A percentile compares a stretch with the other conserved stretches of the same genome.
Conservation (phyloP, 1,140 invertebrate species). For the Pseudoatta argentina region DNA sequence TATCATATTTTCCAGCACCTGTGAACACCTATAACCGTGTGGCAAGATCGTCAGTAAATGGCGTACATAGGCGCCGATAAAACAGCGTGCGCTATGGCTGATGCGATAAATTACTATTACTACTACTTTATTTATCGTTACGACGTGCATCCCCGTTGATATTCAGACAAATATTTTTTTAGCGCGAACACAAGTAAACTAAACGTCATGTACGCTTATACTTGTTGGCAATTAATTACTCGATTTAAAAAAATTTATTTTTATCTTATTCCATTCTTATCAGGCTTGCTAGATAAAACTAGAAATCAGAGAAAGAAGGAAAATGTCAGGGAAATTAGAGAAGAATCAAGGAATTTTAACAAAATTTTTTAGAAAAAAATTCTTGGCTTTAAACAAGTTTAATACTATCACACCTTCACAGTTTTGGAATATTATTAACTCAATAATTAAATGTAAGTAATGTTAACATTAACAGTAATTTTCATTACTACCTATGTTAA, state of each 20-base stretch:
- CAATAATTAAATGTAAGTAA: too few relatives aligned
- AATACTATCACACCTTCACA: too few relatives aligned
- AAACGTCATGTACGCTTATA: background rate
- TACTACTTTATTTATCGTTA: conserved; percentile 77
- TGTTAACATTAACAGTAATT: too few relatives aligned
- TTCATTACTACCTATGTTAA: too few relatives aligned
- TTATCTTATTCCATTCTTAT: background rate
- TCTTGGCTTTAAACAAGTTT: too few relatives aligned
- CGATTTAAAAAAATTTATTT: background rate
- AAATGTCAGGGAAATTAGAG: too few relatives aligned
- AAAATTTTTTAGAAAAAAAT: too few relatives aligned
- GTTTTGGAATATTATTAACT: too few relatives aligned
- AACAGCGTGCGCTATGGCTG: conserved; percentile 68
- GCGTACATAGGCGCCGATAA: conserved; percentile 76
- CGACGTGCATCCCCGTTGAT: conserved; percentile 43
- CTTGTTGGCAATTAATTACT: background rate
- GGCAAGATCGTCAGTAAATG: conserved; percentile 71
- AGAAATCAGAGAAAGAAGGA: too few relatives aligned
- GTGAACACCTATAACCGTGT: conserved; percentile 77
- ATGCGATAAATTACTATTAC: conserved; percentile 78
- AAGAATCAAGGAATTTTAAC: too few relatives aligned
- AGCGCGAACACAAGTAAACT: background rate
- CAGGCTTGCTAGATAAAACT: too few relatives aligned
- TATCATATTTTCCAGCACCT: conserved; percentile 81
- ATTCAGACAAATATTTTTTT: conserved; percentile 38